Evolutionary conservation across 2,888 invertebrate species (phyloP), one percentile per base, ranked within the genome.

Genomic region (Xanthorhoe spadicearia): DNA sequence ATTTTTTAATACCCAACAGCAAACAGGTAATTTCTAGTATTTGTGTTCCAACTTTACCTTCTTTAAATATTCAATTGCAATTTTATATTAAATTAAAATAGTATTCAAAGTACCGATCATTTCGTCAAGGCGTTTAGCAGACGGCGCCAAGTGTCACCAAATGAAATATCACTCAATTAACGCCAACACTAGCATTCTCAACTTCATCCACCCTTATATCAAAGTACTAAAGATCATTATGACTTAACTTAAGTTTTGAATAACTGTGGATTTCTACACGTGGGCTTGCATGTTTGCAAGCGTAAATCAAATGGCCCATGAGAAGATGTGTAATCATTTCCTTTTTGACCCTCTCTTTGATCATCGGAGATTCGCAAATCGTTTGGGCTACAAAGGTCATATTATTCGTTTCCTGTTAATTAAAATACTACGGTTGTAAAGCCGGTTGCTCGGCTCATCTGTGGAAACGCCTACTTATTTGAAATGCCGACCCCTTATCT

Each of bases 151-250:
- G 80, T 80, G 86, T 85, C 89, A 81, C 80, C 76, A 79, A 77
- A 82, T 87, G 86, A 90, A 85, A 88, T 89, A 89, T 88, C 77
- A 80, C 87, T 88, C 90, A 89, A 92, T 91, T 90, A 90, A 86
- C 84, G 80, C 81, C 80, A 83, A 81, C 84, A 81, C 77, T 71
- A 71, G 66, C 64, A 61, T 60, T 66, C 76, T 48, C 73, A 58
- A 71, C 68, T 62, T 59, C 32, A 62, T 62, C 73, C 67, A 71
- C 61, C 70, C 69, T 76, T 82, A 83, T 75, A 61, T 0, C 48
- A 58, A 48, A 1, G 9, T 0, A 0, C 13, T 77, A 85, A 75
- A 76, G 81, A 73, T 69, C 61, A 80, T 59, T 69, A 75, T 85
- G 28, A 46, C 66, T 56, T 68, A 53, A 64, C 54, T 43, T 7